phyloP scores from a whole-genome alignment of 2,797 vertebrate genomes.

The Notolepis coatsorum region DNA sequence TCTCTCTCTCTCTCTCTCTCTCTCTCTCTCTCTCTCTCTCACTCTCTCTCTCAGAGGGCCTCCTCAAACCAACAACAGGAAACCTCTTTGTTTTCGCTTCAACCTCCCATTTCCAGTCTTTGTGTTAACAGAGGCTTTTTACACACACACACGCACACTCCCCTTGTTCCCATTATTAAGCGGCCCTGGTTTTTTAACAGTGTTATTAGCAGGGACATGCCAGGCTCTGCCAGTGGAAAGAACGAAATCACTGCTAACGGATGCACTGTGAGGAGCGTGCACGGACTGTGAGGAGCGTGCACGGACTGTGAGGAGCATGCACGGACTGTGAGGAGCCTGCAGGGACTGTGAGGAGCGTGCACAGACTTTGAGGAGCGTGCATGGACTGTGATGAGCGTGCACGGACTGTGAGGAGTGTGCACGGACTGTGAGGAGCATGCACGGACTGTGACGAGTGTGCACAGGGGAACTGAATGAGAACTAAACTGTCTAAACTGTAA shows the following conservation, averaged over 20 bases:
- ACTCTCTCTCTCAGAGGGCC: constrained; percentile 9
- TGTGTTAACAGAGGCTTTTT: constrained; percentile 52
- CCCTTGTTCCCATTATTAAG: not conserved
- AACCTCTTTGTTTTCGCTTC: constrained; percentile 62
- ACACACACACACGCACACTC: not conserved
- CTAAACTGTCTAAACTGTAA: no score
- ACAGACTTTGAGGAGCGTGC: no score
- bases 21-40: constrained; percentile 21
- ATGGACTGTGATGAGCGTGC: no score
- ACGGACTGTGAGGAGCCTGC: no score
- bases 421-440: no score
- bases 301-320: no score
- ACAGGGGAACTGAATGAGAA: no score
- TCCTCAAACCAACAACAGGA: constrained; percentile 69
- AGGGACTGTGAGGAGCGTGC: no score
- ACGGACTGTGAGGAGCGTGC: constrained; percentile 4
- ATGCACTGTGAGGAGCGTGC: constrained; percentile 16
- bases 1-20: constrained; percentile 20
- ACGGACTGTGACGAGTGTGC: no score
- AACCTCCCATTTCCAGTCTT: constrained; percentile 77
- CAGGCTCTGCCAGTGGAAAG: constrained; percentile 5
- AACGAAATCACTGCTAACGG: constrained; percentile 9
- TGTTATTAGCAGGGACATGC: constrained; percentile 4
- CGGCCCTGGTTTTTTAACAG: not conserved
- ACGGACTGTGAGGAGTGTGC: no score